A percentile compares a stretch with the other conserved stretches of the same genome.
These are phyloP conservation scores for Nyctibius bracteatus DNA, from an alignment of 2,113 vertebrate species.

Conservation along the genomic window DNA sequence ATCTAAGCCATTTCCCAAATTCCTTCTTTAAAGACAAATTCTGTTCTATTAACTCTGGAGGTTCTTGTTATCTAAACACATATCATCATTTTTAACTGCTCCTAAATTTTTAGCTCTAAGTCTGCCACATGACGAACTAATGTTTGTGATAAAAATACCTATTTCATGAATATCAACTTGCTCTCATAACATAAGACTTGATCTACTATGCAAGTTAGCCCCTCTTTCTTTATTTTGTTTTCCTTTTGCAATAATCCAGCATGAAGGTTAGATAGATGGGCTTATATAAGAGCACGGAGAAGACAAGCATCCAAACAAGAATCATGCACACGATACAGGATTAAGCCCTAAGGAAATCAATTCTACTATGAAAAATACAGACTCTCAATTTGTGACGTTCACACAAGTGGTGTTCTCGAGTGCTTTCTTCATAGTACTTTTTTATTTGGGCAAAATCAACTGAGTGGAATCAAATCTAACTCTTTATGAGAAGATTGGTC, in stretches of 20 bases:
- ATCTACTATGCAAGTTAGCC: background rate
- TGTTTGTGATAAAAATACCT: background rate
- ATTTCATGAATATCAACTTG: background rate
- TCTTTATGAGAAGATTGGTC: background rate
- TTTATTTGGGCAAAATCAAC: background rate
- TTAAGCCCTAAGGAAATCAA: background rate
- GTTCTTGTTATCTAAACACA: background rate
- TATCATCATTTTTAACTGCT: background rate
- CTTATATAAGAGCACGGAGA: fast-evolving
- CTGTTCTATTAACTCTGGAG: background rate
- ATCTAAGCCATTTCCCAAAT: background rate
- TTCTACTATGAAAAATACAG: background rate
- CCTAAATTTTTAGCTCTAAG: background rate
- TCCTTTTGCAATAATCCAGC: background rate
- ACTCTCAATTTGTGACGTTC: background rate
- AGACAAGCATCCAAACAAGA: background rate
- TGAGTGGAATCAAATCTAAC: background rate
- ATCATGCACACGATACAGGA: background rate
- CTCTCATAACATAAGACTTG: background rate
- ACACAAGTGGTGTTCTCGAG: background rate
- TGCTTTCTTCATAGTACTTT: background rate
- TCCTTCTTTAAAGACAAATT: background rate
- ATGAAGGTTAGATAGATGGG: background rate
- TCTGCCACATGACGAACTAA: background rate
- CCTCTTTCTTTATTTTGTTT: background rate